Conservation (phyloP, 2,797 vertebrate genomes). For the Coranthus polyacanthus region DNA sequence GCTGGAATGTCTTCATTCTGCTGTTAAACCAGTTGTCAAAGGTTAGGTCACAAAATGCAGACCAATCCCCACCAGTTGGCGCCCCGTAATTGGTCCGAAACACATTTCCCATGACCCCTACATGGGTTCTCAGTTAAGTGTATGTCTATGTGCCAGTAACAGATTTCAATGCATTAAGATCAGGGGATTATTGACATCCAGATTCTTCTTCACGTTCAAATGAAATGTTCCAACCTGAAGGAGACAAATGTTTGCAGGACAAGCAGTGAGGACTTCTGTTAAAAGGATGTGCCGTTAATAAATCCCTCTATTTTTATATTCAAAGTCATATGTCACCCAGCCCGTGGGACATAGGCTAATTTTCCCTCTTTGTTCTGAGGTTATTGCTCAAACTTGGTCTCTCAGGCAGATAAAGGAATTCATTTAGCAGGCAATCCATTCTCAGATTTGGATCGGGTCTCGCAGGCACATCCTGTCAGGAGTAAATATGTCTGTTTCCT, state of each 20-base stretch:
- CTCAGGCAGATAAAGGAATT: slow-evolving; percentile 80
- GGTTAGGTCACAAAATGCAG: slow-evolving; percentile 67
- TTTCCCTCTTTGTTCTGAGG: slow-evolving; percentile 72
- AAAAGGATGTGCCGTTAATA: slow-evolving; percentile 54
- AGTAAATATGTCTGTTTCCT: slow-evolving; percentile 78
- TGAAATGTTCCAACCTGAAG: slow-evolving; percentile 40
- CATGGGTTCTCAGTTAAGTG: slow-evolving; percentile 49
- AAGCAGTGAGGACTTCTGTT: slow-evolving; percentile 31
- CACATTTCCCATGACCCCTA: slow-evolving; percentile 75
- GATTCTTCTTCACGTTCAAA: slow-evolving; percentile 24
- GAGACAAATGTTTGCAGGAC: slow-evolving; percentile 34
- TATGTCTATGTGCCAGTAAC: slow-evolving; percentile 50
- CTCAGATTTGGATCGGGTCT: slow-evolving; percentile 79
- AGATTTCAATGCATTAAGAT: slow-evolving; percentile 62
- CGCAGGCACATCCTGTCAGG: slow-evolving; percentile 64
- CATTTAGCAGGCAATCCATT: slow-evolving; percentile 81
- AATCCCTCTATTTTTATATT: slow-evolving; percentile 60
- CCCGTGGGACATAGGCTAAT: slow-evolving; percentile 53
- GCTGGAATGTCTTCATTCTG: slow-evolving; percentile 62
- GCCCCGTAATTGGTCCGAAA: slow-evolving; percentile 64
- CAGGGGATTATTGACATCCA: slow-evolving; percentile 37
- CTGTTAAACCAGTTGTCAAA: slow-evolving; percentile 63
- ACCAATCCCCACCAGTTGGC: slow-evolving; percentile 74
- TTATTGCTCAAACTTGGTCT: slow-evolving; percentile 74
- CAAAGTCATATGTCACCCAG: slow-evolving; percentile 31